Evolutionary conservation across 2,888 invertebrate genomes (phyloP).

Genomic region (Strigamia transsilvanica): DNA sequence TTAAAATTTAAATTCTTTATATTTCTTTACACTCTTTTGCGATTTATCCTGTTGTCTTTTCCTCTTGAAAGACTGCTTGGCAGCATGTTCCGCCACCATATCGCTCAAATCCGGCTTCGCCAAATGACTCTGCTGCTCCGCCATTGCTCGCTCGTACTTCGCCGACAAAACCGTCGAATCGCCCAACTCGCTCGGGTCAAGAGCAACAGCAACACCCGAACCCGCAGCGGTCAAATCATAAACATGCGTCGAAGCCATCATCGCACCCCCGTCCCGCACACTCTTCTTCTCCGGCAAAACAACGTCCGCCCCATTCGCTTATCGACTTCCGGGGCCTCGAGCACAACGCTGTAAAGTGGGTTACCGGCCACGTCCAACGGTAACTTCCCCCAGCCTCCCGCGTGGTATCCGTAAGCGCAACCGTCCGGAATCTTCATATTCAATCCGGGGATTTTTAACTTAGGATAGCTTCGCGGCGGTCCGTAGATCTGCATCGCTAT

Average conservation of each 20-base stretch:
- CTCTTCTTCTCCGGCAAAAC: too few species aligned
- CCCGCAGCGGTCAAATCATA: conserved; percentile 82
- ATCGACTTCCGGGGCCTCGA: conserved; percentile 74
- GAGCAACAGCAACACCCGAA: conserved; percentile 83
- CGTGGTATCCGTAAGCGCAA: conserved; percentile 89
- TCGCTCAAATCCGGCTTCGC: conserved; percentile 96
- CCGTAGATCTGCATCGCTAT: conserved; percentile 95
- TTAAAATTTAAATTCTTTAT: conserved; percentile 98
- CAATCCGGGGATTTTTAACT: conserved; percentile 94
- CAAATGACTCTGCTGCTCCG: conserved; percentile 87
- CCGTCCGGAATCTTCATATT: conserved; percentile 97
- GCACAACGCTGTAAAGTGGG: conserved; percentile 98
- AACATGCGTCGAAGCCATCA: conserved; percentile 87
- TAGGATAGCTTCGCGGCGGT: conserved; percentile 98
- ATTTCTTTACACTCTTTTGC: conserved; percentile 93
- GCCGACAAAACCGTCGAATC: conserved; percentile 95
- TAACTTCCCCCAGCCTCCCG: conserved; percentile 99
- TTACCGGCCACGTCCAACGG: conserved; percentile 98
- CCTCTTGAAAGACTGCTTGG: conserved; percentile 91
- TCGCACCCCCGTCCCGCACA: too few species aligned
- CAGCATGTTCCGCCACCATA: conserved; percentile 98
- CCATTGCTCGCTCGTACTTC: conserved; percentile 93
- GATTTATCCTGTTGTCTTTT: conserved; percentile 80
- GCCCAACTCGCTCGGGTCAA: conserved; percentile 97
- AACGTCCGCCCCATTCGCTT: conserved; percentile 72